Evolutionary conservation across 2,888 invertebrate genomes (phyloP), one percentile per base, ranked within the genome.

Genomic region (Tenthredo distinguenda): DNA sequence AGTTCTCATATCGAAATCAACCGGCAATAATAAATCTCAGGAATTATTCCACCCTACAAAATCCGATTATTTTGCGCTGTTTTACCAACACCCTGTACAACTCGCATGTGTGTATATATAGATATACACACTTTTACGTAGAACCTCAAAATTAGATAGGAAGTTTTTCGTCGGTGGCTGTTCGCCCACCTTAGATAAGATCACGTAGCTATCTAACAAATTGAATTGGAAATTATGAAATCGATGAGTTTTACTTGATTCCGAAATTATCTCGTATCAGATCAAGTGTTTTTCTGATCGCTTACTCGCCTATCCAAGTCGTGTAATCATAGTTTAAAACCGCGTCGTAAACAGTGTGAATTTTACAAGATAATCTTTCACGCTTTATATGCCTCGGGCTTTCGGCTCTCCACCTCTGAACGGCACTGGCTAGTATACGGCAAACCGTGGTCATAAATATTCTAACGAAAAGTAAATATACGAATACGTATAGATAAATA

Each of bases 351-450:
- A 62, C 4, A 81, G 81, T 81, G 81, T 81, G 81, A 81, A 81
- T 81, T 62, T 81, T 58, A 81, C 81, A 81, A 81, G 81, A 81
- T 62, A 62, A 81, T 81, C 62, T 81, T 81, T 81, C 58, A 81
- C 81, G 62, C 81, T 62, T 21, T 40, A n/a, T 77, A 26, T 21
- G 47, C 62, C 79, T 34, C 62, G 34, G 58, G 79, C 50, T 43
- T 9, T 74, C n/a, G 40, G 12, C 10, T n/a, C 74, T 40, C 43
- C n/a, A 1, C 12, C 15, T 21, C 31, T 10, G 31, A 43, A 40
- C 21, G 21, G n/a, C 6, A 4, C 26, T 43, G 43, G 47, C 18
- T 55, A 50, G 34, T 77, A 37, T 81, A 58, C 81, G 81, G 81
- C n/a, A 81, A 81, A 81, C 81, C 15, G 37, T 62, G 37, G 62